These are phyloP conservation scores for Acomys russatus DNA, from an alignment of 2,797 vertebrate genomes.

Conservation along the genomic window DNA sequence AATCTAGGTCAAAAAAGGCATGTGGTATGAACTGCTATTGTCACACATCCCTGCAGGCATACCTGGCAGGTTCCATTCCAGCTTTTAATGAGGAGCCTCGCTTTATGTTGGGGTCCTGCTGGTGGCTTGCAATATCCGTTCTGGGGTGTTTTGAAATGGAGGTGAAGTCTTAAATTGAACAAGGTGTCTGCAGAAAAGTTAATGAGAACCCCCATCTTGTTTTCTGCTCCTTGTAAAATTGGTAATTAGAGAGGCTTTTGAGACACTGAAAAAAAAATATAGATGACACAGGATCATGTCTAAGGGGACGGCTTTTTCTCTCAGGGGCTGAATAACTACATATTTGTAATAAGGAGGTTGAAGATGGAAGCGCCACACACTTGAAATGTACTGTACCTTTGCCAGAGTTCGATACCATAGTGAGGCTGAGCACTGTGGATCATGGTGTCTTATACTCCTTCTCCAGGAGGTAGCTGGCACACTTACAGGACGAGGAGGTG, in stretches of 20 bases:
- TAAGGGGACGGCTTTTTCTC: conserved; percentile 61
- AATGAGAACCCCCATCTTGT: conserved; percentile 26
- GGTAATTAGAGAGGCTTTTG: conserved; percentile 77
- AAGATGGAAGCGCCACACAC: conserved; percentile 61
- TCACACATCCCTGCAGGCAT: conserved; percentile 68
- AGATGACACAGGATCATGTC: conserved; percentile 61
- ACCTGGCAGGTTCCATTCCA: conserved; percentile 68
- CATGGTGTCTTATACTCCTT: conserved; percentile 70
- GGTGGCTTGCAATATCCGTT: conserved; percentile 70
- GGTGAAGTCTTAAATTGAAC: conserved; percentile 72
- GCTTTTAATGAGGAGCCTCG: conserved; percentile 83
- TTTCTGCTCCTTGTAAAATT: conserved; percentile 73
- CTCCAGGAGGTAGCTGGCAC: conserved; percentile 38
- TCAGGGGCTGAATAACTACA: conserved; percentile 53
- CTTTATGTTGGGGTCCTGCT: conserved; percentile 79
- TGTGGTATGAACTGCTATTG: conserved; percentile 73
- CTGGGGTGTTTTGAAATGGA: conserved; percentile 71
- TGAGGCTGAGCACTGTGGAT: conserved; percentile 56
- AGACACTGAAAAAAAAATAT: conserved; percentile 65
- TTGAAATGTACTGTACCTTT: conserved; percentile 63
- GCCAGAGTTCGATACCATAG: conserved; percentile 63
- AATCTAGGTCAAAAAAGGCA: conserved; percentile 84
- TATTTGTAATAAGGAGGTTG: conserved; percentile 70
- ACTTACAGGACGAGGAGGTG: conserved; percentile 41
- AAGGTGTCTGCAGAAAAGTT: conserved; percentile 69